Conservation (phyloP, 1,140 invertebrate species). For the Lanistes nyassanus region DNA sequence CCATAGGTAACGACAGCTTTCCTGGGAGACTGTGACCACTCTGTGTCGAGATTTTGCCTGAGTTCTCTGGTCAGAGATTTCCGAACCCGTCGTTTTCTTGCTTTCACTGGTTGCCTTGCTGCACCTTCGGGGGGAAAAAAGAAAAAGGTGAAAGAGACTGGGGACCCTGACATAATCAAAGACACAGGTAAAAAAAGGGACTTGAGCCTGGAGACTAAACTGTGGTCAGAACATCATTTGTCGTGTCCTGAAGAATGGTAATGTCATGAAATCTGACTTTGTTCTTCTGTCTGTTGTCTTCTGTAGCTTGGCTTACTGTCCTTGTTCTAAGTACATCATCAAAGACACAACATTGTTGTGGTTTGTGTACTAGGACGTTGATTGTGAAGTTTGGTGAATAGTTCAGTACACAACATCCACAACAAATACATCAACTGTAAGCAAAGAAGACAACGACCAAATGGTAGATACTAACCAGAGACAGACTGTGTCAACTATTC, state of each 20-base stretch:
- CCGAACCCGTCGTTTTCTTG: not conserved
- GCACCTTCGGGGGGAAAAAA: not conserved
- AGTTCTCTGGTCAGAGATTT: conserved; percentile 1
- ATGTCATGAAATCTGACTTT: no score
- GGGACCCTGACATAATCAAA: not conserved
- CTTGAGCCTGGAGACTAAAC: not conserved
- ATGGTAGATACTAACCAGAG: no score
- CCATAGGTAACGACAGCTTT: not conserved
- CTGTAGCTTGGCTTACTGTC: no score
- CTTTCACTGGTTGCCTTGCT: not conserved
- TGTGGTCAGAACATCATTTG: not conserved
- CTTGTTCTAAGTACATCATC: no score
- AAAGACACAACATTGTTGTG: no score
- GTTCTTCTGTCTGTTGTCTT: no score
- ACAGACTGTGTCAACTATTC: no score
- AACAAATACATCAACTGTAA: no score
- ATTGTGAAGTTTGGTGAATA: no score
- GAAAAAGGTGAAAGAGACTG: not conserved
- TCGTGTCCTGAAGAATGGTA: not conserved
- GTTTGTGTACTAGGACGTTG: no score
- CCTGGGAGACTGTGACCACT: not conserved
- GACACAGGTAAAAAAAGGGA: not conserved
- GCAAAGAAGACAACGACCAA: no score
- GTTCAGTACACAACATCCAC: no score
- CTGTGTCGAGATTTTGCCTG: not conserved